Evolutionary conservation across 2,797 vertebrate genomes (phyloP).

Genomic region (Lutjanus argentimaculatus): DNA sequence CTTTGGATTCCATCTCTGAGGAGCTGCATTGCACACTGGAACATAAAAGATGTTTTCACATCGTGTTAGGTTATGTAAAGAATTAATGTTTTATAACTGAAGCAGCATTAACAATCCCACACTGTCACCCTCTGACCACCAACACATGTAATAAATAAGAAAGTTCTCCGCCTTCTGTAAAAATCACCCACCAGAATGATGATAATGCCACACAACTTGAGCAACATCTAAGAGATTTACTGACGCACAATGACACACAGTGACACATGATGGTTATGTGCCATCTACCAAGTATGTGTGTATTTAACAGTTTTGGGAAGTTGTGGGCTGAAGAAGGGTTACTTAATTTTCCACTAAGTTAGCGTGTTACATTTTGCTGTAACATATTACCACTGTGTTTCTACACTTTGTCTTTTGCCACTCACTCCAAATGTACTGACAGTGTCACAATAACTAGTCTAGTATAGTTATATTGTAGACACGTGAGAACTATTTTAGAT

Average conservation of each 20-base stretch:
- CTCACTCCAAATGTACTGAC: not conserved
- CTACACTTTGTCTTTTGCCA: slow-evolving; percentile 6
- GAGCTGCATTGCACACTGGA: not conserved
- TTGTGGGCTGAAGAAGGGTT: not conserved
- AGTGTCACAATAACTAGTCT: too few species aligned
- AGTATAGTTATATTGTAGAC: not conserved
- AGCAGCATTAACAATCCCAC: not conserved
- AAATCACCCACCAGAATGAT: not conserved
- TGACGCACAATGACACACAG: too few species aligned
- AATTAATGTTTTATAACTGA: not conserved
- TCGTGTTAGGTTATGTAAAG: not conserved
- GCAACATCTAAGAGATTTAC: not conserved
- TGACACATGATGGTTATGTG: too few species aligned
- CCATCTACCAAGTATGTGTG: not conserved
- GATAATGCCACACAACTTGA: not conserved
- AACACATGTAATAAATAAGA: not conserved
- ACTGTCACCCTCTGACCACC: not conserved
- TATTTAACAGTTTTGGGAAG: not conserved
- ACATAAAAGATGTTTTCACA: not conserved
- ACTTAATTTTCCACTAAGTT: not conserved
- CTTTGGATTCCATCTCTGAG: not conserved
- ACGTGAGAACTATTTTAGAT: not conserved
- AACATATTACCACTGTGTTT: not conserved
- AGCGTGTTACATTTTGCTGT: fast-evolving
- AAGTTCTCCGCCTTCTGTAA: not conserved